Conservation (phyloP, 2,888 invertebrate species). For the Coremacera marginata region DNA sequence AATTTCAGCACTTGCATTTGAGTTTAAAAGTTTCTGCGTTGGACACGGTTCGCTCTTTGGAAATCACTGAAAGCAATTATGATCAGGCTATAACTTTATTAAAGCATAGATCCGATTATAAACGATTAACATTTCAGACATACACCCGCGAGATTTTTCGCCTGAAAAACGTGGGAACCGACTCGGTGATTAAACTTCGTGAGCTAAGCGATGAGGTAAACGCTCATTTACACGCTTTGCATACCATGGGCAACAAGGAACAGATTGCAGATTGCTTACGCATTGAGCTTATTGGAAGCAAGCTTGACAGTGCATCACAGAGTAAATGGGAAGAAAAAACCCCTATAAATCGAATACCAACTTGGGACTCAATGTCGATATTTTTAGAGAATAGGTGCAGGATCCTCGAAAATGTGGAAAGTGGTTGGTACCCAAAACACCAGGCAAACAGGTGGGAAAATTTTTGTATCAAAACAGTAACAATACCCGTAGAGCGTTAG, state of each 20-base stretch:
- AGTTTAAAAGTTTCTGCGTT: too few relatives aligned
- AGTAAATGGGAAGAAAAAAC: slow-evolving; percentile 18
- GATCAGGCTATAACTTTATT: too few relatives aligned
- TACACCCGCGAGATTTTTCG: slow-evolving; percentile 43
- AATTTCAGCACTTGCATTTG: too few relatives aligned
- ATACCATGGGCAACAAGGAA: slow-evolving; percentile 34
- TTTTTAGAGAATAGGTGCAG: slow-evolving; percentile 29
- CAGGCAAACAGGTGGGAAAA: background rate
- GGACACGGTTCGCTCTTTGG: too few relatives aligned
- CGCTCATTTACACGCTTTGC: slow-evolving; percentile 37
- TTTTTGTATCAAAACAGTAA: background rate
- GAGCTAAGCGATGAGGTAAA: too few relatives aligned
- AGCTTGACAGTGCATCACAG: slow-evolving; percentile 22
- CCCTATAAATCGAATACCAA: slow-evolving; percentile 32
- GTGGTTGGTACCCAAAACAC: background rate
- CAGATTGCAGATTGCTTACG: slow-evolving; percentile 39
- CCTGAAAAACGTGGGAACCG: slow-evolving; percentile 36
- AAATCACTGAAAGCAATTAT: too few relatives aligned
- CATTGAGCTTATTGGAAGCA: slow-evolving; percentile 30
- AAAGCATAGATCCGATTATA: too few relatives aligned
- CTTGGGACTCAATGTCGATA: slow-evolving; percentile 32
- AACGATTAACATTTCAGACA: too few relatives aligned
- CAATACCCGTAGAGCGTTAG: slow-evolving; percentile 18
- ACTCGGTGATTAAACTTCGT: slow-evolving; percentile 37
- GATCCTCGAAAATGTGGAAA: background rate